Evolutionary conservation across 2,888 invertebrate genomes (phyloP), one percentile per base, ranked within the genome.

Genomic region (Cosmia pyralina): DNA sequence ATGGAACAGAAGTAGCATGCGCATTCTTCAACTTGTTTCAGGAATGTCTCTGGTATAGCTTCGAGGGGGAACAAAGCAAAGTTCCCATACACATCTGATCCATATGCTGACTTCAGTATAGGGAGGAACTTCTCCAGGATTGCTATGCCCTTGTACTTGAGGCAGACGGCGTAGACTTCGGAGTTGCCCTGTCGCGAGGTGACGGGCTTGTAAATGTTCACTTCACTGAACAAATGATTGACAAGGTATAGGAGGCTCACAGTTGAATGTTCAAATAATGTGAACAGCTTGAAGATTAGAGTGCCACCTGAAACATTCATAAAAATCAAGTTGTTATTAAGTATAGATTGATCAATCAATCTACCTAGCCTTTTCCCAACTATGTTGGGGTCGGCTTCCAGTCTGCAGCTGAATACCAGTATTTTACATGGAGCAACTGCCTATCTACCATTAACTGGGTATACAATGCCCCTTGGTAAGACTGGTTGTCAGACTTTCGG

Each of bases 131-230:
- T 92, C 8, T 91, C 88, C 1, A 96, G 81, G n/a, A 83, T 82
- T 10, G 93, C 82, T 19, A 85, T 87, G 4, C 97, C 97, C 84
- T 96, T 96, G 88, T 97, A 98, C 38, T 96, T 95, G 44, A 97
- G 90, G 87, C 98, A 98, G 46, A 99, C 95, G 0, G 99, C 97
- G 90, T 99, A 99, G 0, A 98, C 97, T 94, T 99, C 99, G 0
- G 99, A 99, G 93, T 99, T 99, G 11, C 99, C 99, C 89, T 98
- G 98, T 90, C 98, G 98, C n/a, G 99, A 99, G 0, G 98, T 98
- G 1, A 97, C 97, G 0, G 99, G 99, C 91, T 99, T 99, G 90
- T 97, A 98, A 28, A 98, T 96, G 83, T 97, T 96, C 0, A 99
- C 97, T 90, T 97, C 94, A 48, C 96, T 90, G 91, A 99, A 99